phyloP scores from a whole-genome alignment of 2,113 vertebrate species.

The Lophotis ruficrista region DNA sequence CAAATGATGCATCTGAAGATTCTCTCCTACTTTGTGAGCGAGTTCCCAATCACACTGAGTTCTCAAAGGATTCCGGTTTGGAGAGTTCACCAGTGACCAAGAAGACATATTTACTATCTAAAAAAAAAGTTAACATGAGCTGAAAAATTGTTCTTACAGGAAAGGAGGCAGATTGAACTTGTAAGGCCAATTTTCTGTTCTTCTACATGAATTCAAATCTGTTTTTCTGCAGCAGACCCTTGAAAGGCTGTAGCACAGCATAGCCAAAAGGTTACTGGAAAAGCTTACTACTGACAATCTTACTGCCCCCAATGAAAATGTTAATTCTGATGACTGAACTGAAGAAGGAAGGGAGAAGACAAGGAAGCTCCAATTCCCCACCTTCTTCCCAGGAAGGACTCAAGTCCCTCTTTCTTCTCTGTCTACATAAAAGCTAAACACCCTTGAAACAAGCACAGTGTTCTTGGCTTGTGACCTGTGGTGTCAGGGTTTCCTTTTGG shows the following conservation, averaged over 20 bases:
- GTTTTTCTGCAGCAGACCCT: neutral
- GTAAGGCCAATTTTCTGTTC: neutral
- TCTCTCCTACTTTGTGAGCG: accelerated
- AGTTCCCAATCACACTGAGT: neutral
- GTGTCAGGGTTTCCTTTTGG: neutral
- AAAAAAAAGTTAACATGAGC: neutral
- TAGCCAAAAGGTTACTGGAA: neutral
- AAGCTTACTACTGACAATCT: neutral
- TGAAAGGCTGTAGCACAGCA: neutral
- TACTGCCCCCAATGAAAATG: neutral
- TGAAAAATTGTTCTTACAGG: neutral
- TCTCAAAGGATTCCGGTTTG: neutral
- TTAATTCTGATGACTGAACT: neutral
- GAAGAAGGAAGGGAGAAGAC: neutral
- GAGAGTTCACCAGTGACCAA: neutral
- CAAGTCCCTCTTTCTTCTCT: neutral
- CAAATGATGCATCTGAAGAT: neutral
- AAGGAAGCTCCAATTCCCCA: neutral
- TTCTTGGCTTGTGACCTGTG: neutral
- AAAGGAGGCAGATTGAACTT: neutral
- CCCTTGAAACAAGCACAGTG: neutral
- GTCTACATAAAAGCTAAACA: neutral
- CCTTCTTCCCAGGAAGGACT: neutral
- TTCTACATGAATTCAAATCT: neutral
- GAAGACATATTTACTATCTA: neutral